These are phyloP conservation scores for Myotis davidii DNA, from an alignment of 2,113 vertebrate species.

Conservation along the genomic window DNA sequence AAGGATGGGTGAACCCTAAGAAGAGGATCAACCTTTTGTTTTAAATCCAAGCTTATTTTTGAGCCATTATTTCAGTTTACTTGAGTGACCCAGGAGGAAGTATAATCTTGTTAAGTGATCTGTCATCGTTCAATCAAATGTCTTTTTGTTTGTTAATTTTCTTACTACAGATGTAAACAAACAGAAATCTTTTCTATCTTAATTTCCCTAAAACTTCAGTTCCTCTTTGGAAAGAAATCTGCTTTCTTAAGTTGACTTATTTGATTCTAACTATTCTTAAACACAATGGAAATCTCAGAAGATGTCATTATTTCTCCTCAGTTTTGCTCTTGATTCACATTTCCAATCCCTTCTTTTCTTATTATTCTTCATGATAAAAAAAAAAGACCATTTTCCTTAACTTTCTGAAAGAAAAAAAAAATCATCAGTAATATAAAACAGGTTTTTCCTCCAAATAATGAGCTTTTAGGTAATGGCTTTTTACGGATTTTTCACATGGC, in stretches of 20 bases:
- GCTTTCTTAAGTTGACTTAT: not conserved
- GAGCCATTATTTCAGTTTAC: not conserved
- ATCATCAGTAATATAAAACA: not conserved
- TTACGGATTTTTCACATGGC: not conserved
- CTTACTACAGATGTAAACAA: not conserved
- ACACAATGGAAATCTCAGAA: not conserved
- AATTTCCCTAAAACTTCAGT: not conserved
- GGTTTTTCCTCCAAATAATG: not conserved
- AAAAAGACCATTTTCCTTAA: too few species aligned
- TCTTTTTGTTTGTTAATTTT: not conserved
- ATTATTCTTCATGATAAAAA: not conserved
- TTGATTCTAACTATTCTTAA: not conserved
- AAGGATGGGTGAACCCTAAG: not conserved
- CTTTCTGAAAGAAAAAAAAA: constrained; percentile 12
- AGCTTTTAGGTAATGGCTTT: not conserved
- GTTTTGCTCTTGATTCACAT: not conserved
- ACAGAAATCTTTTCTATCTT: not conserved
- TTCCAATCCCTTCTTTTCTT: not conserved
- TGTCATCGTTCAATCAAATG: not conserved
- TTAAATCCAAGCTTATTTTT: not conserved
- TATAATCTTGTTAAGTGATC: not conserved
- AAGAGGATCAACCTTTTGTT: not conserved
- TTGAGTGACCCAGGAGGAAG: not conserved
- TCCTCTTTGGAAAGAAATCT: not conserved
- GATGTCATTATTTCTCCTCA: not conserved